phyloP scores from a whole-genome alignment of 2,888 invertebrate species.

The Latrodectus elegans region DNA sequence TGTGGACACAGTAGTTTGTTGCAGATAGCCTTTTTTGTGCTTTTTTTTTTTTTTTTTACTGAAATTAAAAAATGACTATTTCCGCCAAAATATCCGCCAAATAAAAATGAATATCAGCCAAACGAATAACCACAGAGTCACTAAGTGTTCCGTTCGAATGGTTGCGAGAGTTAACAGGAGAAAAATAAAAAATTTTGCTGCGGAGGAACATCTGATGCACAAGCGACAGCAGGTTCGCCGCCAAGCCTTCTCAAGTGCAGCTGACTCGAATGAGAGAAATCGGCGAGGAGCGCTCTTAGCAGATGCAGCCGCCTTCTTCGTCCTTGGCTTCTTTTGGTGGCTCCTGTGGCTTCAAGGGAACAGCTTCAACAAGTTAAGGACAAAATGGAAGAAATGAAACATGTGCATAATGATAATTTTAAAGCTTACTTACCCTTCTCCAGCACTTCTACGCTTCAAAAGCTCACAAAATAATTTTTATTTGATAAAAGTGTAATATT shows the following conservation, averaged over 20 bases:
- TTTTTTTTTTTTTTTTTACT: too few species aligned
- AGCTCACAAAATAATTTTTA: background rate
- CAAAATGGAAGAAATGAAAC: background rate
- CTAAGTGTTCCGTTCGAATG: too few species aligned
- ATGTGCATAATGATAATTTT: background rate
- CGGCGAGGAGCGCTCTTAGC: conserved; percentile 42
- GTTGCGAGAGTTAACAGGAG: too few species aligned
- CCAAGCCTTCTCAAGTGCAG: background rate
- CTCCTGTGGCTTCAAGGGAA: conserved; percentile 71
- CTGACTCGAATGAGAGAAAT: background rate
- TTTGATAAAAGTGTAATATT: background rate
- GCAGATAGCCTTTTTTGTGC: too few species aligned
- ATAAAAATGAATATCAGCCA: too few species aligned
- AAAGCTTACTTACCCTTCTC: background rate
- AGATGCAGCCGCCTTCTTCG: conserved; percentile 71
- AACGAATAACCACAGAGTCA: too few species aligned
- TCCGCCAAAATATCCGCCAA: too few species aligned
- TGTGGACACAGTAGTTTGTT: too few species aligned
- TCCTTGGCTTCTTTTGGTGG: conserved; percentile 67
- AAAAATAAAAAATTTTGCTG: too few species aligned
- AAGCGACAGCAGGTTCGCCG: background rate
- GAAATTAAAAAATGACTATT: too few species aligned
- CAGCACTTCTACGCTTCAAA: background rate
- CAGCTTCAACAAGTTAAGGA: conserved; percentile 66
- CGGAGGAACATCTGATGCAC: too few species aligned